Percentiles rank a stretch among this genome's conserved stretches.
These are phyloP conservation scores for Falco novaeseelandiae DNA, from an alignment of 2,797 vertebrate species.

Conservation along the genomic window DNA sequence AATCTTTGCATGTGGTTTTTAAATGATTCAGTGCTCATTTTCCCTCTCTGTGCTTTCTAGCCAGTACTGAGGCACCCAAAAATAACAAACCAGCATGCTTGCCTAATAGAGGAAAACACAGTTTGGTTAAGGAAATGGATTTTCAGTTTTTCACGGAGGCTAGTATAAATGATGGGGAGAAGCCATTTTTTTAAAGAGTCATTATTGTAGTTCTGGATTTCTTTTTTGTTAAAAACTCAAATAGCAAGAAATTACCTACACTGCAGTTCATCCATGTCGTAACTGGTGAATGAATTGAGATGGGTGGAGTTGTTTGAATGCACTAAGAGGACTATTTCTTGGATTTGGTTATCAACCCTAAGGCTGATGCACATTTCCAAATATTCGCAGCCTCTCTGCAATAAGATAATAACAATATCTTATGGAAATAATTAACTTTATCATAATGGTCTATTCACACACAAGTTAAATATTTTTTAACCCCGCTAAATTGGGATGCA, in stretches of 20 bases:
- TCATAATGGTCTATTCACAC: background rate
- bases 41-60: background rate
- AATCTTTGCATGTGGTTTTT: background rate
- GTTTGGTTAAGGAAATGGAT: background rate
- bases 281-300: slow-evolving; percentile 13
- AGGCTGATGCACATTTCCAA: background rate
- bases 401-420: background rate
- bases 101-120: slow-evolving; percentile 6
- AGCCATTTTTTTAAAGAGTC: background rate
- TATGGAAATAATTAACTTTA: background rate
- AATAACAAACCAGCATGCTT: slow-evolving; percentile 26
- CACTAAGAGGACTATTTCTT: background rate
- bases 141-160: background rate
- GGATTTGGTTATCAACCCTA: background rate
- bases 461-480: background rate
- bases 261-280: background rate
- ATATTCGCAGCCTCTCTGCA: background rate
- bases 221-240: background rate
- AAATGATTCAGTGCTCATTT: background rate
- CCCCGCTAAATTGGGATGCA: background rate
- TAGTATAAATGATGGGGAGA: background rate
- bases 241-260: background rate
- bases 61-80: background rate
- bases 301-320: slow-evolving; percentile 25
- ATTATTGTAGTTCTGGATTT: background rate